Evolutionary conservation across 2,888 invertebrate species (phyloP), one percentile per base, ranked within the genome.

Genomic region (Polydrusus tereticollis): DNA sequence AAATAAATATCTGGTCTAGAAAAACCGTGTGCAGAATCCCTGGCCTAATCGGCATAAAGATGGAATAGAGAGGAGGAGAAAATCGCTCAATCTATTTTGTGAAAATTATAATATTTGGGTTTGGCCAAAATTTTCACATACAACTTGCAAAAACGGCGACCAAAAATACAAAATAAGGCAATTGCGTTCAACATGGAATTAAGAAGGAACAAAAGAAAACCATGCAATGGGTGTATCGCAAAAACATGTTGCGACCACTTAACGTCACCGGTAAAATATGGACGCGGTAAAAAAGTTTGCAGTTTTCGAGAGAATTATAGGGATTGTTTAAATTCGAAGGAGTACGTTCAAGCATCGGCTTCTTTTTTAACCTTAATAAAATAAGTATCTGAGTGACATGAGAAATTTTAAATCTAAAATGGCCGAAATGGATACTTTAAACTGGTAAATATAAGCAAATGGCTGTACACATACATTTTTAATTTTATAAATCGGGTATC

Each of bases 291-390:
- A 71, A 72, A 72, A 72, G 58, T 63, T 72, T 68, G 62, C 72
- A 63, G 72, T 58, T 72, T 68, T 73, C 69, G 58, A 66, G 67
- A 70, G 69, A 73, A 70, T 73, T 69, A 70, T 73, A 67, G 21
- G 36, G 64, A 43, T 21, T 59, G 58, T 47, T 47, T 33, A 41
- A 43, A 33, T 21, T 33, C 18, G n/a, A 26, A 29, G 1, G 18
- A 55, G 57, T 57, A 23, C 43, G 57, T 66, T 43, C 43, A 10
- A 38, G 38, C 23, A 50, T 20, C n/a, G 41, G 7, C 26, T 26
- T 16, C 41, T 7, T 41, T 41, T 41, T 16, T 6, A 41, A 41
- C 1, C 41, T 1, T 12, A 1, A 41, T 16, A 6, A 5, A 16
- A 2, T 5, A 0, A 16, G 6, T 41, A 16, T 41, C 16, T 16